Evolutionary conservation across 2,113 vertebrate genomes (phyloP), one percentile per base, ranked within the genome.

Genomic region (Osmerus eperlanus): DNA sequence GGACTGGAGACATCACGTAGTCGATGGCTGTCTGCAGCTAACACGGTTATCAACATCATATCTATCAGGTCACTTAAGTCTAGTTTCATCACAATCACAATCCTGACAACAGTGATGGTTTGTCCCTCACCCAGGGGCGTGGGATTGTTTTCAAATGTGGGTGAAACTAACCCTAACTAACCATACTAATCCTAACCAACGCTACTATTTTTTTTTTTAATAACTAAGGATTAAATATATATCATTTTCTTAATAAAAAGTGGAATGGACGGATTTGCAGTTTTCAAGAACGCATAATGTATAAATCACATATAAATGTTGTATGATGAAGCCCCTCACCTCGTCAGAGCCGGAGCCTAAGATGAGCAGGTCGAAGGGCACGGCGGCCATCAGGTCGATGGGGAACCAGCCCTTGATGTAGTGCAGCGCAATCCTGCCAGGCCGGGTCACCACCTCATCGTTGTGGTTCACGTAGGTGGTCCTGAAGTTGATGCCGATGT

Each of bases 391-490:
- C 89, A 98, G 93, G 89, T 99, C 97, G 0, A 99, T 97, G 67
- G 95, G 92, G 86, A 99, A 99, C 97, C 97, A 99, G 66, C 96
- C 95, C 87, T 95, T 98, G 85, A 98, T 94, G 83, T 99, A 99
- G 69, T 98, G 96, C 68, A 96, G 90, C 32, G 96, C 96, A 0
- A 99, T 98, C 78, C 89, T 93, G 75, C 91, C 90, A 0, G 96
- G 95, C 82, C 95, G 94, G 53, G 94, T 97, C 63, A 98, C 94
- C 85, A 99, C 96, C 86, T 98, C 96, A 0, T 98, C 96, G 0
- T 96, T 95, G 62, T 90, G 84, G 79, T 96, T 94, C 86, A 99
- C 95, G 0, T 98, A 99, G 1, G 96, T 98, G 70, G 97, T 99
- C 21, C 96, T 95, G 85, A 99, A 95, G 88, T 97, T 99, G 88